Evolutionary conservation across 2,888 invertebrate genomes (phyloP).

Genomic region (Laothoe populi): DNA sequence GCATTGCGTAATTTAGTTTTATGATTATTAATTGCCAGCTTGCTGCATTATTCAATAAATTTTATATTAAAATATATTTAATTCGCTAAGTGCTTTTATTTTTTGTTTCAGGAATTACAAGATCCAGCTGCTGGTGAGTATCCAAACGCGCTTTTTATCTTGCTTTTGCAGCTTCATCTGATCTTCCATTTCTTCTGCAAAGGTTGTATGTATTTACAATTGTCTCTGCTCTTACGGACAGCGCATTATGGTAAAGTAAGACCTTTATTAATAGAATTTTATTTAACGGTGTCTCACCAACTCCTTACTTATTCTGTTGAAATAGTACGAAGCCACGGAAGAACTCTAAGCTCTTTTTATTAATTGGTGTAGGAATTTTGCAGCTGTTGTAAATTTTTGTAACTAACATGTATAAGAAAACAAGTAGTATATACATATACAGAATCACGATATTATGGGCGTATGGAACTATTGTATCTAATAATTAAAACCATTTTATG

Average conservation of each 20-base stretch:
- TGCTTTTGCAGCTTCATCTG: conserved; percentile 12
- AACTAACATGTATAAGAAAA: neutral
- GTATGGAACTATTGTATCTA: neutral
- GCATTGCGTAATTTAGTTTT: conserved; percentile 18
- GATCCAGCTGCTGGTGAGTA: conserved; percentile 71
- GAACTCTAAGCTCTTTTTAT: too few species aligned
- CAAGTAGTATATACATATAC: too few species aligned
- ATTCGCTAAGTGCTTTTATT: conserved; percentile 37
- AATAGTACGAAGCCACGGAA: too few species aligned
- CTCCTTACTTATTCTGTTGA: too few species aligned
- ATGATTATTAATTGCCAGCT: conserved; percentile 37
- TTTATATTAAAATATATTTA: conserved; percentile 32
- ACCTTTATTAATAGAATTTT: too few species aligned
- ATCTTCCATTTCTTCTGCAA: too few species aligned
- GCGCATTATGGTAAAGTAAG: too few species aligned
- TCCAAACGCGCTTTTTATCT: conserved; percentile 15
- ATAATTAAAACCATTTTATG: neutral
- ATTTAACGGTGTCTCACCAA: too few species aligned
- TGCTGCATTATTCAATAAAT: conserved; percentile 31
- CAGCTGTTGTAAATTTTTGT: neutral
- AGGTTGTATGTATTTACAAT: too few species aligned
- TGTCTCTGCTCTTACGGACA: too few species aligned
- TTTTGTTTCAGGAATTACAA: conserved; percentile 76
- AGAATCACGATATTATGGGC: too few species aligned
- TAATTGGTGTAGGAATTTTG: too few species aligned